Conservation (phyloP, 2,888 invertebrate species). For the Lottia scabra region DNA sequence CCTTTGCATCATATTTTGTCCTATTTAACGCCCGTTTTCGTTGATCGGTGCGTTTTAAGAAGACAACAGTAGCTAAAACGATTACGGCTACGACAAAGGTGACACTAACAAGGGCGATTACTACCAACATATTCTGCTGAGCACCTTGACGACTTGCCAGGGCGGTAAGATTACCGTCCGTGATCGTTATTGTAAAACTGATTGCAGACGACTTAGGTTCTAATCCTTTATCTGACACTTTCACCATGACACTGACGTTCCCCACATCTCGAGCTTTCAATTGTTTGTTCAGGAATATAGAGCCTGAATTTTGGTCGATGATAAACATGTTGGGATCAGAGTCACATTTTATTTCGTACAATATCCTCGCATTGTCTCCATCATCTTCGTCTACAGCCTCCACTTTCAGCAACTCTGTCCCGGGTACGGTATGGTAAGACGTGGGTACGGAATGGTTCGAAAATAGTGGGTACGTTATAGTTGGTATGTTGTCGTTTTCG, state of each 20-base stretch:
- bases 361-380: not conserved
- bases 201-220: not conserved
- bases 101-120: not conserved
- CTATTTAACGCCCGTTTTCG: not conserved
- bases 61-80: not conserved
- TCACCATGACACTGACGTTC: not conserved
- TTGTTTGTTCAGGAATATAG: not conserved
- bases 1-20: not conserved
- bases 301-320: not conserved
- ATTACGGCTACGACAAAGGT: not conserved
- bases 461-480: not conserved
- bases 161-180: not conserved
- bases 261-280: not conserved
- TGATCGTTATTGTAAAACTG: not conserved
- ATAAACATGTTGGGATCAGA: not conserved
- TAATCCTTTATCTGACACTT: not conserved
- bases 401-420: not conserved
- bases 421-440: not conserved
- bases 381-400: not conserved
- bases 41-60: not conserved
- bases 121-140: not conserved
- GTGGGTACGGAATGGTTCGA: not conserved
- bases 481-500: not conserved
- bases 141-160: not conserved
- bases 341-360: not conserved